Evolutionary conservation across 1,140 invertebrate species (phyloP), one percentile per base, ranked within the genome.

Genomic region (Tribolium madens): DNA sequence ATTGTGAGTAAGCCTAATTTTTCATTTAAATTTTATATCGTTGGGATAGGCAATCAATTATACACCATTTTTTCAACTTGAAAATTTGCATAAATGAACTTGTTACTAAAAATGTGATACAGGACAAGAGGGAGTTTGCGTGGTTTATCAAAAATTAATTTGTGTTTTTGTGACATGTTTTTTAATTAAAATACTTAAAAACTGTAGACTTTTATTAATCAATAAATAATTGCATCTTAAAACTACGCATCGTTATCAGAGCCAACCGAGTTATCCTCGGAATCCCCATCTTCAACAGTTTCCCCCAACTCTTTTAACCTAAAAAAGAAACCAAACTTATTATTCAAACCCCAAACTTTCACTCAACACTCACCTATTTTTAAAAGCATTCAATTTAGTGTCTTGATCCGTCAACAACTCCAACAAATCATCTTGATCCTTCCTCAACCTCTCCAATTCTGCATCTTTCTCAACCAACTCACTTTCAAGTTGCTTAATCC

Each of bases 341-440:
- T 26, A 26, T 4, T 5, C 3, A 1, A 1, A 26, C 21, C 3
- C 21, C 3, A 26, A 26, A 1, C 21, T 5, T 26, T 26, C 21
- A 26, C 6, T 26, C 6, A 21, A 3, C 21, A 26, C 21, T 26
- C 3, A 26, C 21, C 89, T 88, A 81, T 90, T 87, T 86, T 92
- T 94, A 83, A 93, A 96, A 14, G 90, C 85, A 60, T 87, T 89
- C 71, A 96, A 86, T 88, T 94, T 94, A 1, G 87, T 85, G 82
- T 96, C 94, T 87, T 96, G 93, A 84, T 97, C 94, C 1, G 93
- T 91, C 36, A 98, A 87, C 64, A 98, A 86, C 82, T 94, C 91
- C 13, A 98, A 86, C 76, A 98, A 86, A 87, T 98, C 95, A 80
- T 98, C 96, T 85, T 97, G 96, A 84, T 98, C 96, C 84, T 94